Conservation (phyloP, 2,888 invertebrate species). For the Ceriagrion tenellum region DNA sequence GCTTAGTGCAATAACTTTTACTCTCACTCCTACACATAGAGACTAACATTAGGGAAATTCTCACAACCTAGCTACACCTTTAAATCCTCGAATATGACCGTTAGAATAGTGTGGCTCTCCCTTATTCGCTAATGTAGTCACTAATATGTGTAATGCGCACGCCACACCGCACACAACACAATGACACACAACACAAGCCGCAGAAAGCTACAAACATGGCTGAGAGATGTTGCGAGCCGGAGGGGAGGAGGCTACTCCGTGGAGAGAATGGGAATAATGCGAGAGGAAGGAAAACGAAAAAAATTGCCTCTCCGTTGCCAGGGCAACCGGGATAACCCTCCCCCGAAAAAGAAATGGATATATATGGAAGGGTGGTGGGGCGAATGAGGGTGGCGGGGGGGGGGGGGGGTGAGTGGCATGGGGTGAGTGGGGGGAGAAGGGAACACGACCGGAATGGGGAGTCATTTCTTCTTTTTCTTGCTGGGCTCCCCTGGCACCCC, state of each 20-base stretch:
- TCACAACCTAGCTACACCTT: no score
- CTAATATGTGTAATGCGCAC: not conserved
- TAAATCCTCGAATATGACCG: not conserved
- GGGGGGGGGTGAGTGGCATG: not conserved
- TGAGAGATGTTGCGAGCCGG: not conserved
- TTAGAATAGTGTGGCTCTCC: not conserved
- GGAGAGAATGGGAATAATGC: not conserved
- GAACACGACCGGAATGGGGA: not conserved
- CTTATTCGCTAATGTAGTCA: not conserved
- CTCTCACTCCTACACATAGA: no score
- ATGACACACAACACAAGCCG: not conserved
- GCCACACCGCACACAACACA: not conserved
- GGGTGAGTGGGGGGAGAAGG: not conserved
- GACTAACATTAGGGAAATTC: no score
- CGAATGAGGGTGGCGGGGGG: no score
- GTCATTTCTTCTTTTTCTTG: conserved; percentile 2
- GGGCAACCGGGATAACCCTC: conserved; percentile 4
- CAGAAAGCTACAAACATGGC: not conserved
- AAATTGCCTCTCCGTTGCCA: conserved; percentile 31
- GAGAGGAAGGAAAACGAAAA: conserved; percentile 6
- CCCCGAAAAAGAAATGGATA: conserved; percentile 31
- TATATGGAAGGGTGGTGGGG: not conserved
- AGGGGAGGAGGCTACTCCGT: not conserved
- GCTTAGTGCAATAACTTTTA: no score
- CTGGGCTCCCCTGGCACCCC: not conserved